Evolutionary conservation across 2,113 vertebrate species (phyloP).

Genomic region (Indri indri): DNA sequence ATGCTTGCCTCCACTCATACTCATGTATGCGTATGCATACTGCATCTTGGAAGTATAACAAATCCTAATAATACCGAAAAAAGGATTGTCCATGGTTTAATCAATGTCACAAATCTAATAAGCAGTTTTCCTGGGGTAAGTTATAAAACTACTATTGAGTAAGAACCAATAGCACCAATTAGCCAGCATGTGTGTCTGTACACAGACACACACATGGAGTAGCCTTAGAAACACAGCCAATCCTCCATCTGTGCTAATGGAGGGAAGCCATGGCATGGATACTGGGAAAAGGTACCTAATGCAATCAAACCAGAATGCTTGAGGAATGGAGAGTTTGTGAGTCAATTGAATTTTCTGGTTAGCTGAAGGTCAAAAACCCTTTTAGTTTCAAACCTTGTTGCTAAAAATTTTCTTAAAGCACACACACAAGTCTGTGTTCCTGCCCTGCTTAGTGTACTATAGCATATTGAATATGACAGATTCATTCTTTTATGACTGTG

Average conservation of each 20-base stretch:
- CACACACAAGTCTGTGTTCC: accelerated
- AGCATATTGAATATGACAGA: conserved; percentile 34
- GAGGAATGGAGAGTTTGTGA: background rate
- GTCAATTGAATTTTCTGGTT: conserved; percentile 41
- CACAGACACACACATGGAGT: accelerated
- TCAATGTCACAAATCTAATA: background rate
- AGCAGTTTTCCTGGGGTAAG: background rate
- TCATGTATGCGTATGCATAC: background rate
- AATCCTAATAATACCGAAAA: background rate
- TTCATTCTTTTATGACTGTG: background rate
- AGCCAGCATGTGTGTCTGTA: background rate
- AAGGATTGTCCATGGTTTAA: background rate
- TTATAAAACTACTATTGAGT: background rate
- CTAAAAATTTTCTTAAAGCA: background rate
- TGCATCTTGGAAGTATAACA: background rate
- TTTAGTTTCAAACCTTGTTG: conserved; percentile 28
- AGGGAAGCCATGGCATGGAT: background rate
- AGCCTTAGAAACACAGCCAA: background rate
- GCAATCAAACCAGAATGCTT: background rate
- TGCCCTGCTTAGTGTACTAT: background rate
- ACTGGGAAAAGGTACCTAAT: background rate
- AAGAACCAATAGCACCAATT: background rate
- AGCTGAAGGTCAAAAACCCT: conserved; percentile 42
- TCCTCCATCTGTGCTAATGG: background rate
- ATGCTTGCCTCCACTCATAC: background rate